Evolutionary conservation across 2,113 vertebrate genomes (phyloP), one percentile per base, ranked within the genome.

Genomic region (Fulmarus glacialis): DNA sequence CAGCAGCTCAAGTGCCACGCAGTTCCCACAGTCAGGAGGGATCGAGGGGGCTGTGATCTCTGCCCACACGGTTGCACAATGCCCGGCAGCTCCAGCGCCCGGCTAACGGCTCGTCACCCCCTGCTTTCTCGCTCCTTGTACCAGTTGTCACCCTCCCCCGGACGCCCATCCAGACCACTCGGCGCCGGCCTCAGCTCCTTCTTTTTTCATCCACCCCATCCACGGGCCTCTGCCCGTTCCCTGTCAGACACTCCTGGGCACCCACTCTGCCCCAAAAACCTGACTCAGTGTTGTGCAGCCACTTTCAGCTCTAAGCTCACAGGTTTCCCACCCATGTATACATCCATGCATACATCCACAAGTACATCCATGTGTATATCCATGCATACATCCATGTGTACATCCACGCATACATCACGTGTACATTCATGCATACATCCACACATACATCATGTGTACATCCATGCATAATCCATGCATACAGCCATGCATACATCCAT

Each of bases 251-350:
- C 9, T 64, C 13, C 68, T 13, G 36, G 17, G 62, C 22, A 59
- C 19, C 9, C 8, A 6, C 11, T 13, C 56, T 42, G 15, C 42
- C n/a, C 66, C 40, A 36, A 47, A 70, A 72, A 10, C 4, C 6
- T 13, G 17, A 20, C 34, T 20, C 17, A 13, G 1, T 2, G 11
- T 8, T 9, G 15, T 20, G n/a, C 52, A 43, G 6, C 12, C 27
- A 5, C 34, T 17, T 43, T 6, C 47, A 75, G 60, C 56, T 14
- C 47, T 8, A 2, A 34, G 30, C 40, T 52, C 43, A 40, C 9
- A 17, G 4, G 5, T 34, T 91, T 43, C 43, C 67, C n/a, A 21
- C 11, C 32, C 52, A 0, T 0, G 34, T 2, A 4, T 9, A 27
- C 26, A 23, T 48, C 56, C 73, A 21, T 15, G 4, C 3, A 6